These are phyloP conservation scores for Torymus aiolomorphi DNA, from an alignment of 2,888 invertebrate species.

Conservation along the genomic window DNA sequence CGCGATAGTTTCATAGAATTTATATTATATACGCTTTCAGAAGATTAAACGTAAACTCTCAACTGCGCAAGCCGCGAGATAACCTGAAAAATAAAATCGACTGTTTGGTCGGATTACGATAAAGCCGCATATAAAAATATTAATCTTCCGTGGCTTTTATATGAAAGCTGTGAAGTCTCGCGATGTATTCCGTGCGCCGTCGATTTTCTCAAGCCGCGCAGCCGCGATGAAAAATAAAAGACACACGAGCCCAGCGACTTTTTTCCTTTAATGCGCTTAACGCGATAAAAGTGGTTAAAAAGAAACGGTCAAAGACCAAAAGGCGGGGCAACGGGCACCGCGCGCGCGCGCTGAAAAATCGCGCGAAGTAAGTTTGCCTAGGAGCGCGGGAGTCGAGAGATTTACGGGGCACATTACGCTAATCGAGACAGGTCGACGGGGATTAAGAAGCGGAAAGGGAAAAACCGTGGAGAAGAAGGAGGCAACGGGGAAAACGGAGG, in stretches of 20 bases:
- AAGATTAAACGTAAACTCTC: no score
- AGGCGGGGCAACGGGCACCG: background rate
- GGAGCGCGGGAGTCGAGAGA: constrained; percentile 21
- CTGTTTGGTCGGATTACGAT: no score
- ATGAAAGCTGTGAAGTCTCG: no score
- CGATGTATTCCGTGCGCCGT: background rate
- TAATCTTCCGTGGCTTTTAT: no score
- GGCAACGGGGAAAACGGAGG: background rate
- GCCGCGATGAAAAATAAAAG: no score
- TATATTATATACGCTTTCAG: no score
- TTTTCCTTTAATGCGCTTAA: constrained; percentile 42
- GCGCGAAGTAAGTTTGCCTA: constrained; percentile 49
- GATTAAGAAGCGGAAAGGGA: constrained; percentile 36
- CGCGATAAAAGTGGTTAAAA: constrained; percentile 38
- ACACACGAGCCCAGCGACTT: no score
- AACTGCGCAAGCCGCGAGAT: no score
- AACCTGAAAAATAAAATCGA: no score
- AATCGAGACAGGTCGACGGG: constrained; percentile 52
- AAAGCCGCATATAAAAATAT: no score
- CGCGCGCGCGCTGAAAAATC: constrained; percentile 52
- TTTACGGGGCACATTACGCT: constrained; percentile 52
- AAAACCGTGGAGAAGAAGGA: constrained; percentile 15
- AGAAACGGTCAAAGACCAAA: constrained; percentile 12
- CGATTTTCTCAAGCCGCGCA: background rate
- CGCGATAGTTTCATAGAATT: no score